Conservation (phyloP, 64 coral and sea anemone species). For the Actinia tenebrosa region DNA sequence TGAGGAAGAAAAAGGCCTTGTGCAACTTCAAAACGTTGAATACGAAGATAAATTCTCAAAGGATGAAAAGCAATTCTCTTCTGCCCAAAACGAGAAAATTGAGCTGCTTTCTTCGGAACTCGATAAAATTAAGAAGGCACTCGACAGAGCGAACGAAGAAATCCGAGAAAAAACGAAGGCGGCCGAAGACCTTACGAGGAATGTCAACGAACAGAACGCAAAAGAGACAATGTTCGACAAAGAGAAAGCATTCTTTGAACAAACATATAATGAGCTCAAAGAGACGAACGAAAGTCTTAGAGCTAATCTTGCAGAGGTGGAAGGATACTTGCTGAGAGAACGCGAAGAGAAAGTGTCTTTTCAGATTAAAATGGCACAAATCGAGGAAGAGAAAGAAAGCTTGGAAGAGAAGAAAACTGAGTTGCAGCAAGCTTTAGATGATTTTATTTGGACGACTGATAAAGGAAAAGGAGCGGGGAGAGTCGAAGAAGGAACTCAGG, state of each 20-base stretch:
- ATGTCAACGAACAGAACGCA: constrained; percentile 16
- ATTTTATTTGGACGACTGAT: constrained; percentile 82
- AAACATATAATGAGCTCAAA: constrained; percentile 35
- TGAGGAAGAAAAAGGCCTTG: constrained; percentile 63
- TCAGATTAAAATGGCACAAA: constrained; percentile 61
- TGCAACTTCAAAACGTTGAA: constrained; percentile 64
- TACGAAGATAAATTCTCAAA: constrained; percentile 51
- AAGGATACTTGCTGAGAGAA: constrained; percentile 63
- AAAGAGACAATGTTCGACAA: constrained; percentile 33
- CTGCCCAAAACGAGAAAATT: constrained; percentile 12
- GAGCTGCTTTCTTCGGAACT: constrained; percentile 27
- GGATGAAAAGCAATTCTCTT: constrained; percentile 16
- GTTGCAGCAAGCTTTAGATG: constrained; percentile 76
- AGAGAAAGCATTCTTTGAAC: constrained; percentile 40
- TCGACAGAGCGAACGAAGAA: constrained; percentile 30
- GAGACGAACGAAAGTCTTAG: constrained; percentile 52
- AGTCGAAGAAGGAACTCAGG: constrained; percentile 21
- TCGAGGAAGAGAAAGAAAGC: constrained; percentile 83
- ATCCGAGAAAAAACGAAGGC: constrained; percentile 33
- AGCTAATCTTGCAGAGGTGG: constrained; percentile 62
- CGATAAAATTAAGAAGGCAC: background rate
- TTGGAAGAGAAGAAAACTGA: constrained; percentile 57
- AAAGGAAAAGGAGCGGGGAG: constrained; percentile 37
- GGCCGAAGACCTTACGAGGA: constrained; percentile 24
- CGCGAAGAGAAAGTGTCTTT: constrained; percentile 77